phyloP scores from a whole-genome alignment of 2,113 vertebrate species.

The Cavia aperea region DNA sequence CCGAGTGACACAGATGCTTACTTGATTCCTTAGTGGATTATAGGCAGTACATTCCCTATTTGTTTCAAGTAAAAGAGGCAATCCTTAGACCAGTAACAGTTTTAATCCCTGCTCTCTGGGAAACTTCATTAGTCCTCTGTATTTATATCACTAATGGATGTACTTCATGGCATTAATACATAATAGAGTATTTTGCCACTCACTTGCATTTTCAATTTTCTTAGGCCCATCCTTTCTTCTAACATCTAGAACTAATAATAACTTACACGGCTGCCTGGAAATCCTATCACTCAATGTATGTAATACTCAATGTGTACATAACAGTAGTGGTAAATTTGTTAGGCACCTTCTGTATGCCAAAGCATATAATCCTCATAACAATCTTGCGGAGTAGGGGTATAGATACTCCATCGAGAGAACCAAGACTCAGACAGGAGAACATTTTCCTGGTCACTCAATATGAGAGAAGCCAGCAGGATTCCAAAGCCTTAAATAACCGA shows the following conservation, averaged over 20 bases:
- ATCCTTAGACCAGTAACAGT: background rate
- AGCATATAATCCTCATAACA: background rate
- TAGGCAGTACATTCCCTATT: background rate
- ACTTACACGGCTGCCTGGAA: background rate
- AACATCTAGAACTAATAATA: background rate
- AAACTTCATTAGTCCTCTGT: background rate
- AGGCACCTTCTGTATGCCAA: background rate
- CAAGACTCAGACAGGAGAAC: background rate
- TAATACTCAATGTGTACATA: background rate
- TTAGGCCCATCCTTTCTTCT: background rate
- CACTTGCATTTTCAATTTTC: background rate
- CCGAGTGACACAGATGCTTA: background rate
- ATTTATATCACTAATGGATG: background rate
- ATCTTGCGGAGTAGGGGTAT: background rate
- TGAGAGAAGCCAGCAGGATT: background rate
- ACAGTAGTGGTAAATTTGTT: background rate
- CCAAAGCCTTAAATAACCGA: constrained; percentile 7
- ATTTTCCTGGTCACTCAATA: background rate
- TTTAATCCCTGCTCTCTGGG: background rate
- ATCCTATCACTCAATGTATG: background rate
- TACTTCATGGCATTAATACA: background rate
- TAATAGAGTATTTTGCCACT: background rate
- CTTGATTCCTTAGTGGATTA: background rate
- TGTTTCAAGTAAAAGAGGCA: background rate
- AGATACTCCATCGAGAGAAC: background rate